Percentiles rank a stretch among this genome's conserved stretches.
phyloP scores from a whole-genome alignment of 2,888 invertebrate species.

The Acutogordius australiensis region DNA sequence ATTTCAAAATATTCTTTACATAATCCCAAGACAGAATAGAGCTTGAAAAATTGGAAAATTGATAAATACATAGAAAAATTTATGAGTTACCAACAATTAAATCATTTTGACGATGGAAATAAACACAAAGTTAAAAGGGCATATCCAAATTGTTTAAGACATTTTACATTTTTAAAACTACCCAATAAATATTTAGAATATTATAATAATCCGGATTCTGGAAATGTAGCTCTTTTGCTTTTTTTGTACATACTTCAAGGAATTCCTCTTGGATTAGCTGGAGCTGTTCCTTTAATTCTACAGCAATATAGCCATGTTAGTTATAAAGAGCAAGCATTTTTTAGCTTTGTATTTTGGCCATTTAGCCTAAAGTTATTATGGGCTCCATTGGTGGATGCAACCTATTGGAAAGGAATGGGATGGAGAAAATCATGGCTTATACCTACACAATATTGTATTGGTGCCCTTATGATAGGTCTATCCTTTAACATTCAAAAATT shows the following conservation, averaged over 20 bases:
- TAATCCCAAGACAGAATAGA: too few relatives aligned
- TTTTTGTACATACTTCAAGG: slow-evolving; percentile 61
- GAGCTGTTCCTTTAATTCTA: slow-evolving; percentile 73
- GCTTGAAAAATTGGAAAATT: too few relatives aligned
- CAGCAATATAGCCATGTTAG: slow-evolving; percentile 55
- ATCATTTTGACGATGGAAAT: too few relatives aligned
- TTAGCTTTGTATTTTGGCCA: slow-evolving; percentile 28
- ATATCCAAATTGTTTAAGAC: too few relatives aligned
- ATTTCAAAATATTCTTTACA: too few relatives aligned
- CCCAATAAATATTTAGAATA: too few relatives aligned
- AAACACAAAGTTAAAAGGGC: too few relatives aligned
- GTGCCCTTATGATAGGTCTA: slow-evolving; percentile 50
- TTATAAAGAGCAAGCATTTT: slow-evolving; percentile 55
- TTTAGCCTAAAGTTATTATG: slow-evolving; percentile 64
- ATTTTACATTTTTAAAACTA: too few relatives aligned
- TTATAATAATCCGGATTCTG: too few relatives aligned
- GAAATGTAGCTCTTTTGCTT: slow-evolving; percentile 51
- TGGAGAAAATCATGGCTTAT: slow-evolving; percentile 62
- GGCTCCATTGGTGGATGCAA: slow-evolving; percentile 87
- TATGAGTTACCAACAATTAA: too few relatives aligned
- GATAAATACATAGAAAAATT: too few relatives aligned
- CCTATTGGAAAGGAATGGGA: slow-evolving; percentile 40
- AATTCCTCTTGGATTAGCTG: slow-evolving; percentile 59
- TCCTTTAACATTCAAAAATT: slow-evolving; percentile 30
- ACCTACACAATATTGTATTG: slow-evolving; percentile 55